phyloP scores from a whole-genome alignment of 2,797 vertebrate species.

The Macrochelys suwanniensis region DNA sequence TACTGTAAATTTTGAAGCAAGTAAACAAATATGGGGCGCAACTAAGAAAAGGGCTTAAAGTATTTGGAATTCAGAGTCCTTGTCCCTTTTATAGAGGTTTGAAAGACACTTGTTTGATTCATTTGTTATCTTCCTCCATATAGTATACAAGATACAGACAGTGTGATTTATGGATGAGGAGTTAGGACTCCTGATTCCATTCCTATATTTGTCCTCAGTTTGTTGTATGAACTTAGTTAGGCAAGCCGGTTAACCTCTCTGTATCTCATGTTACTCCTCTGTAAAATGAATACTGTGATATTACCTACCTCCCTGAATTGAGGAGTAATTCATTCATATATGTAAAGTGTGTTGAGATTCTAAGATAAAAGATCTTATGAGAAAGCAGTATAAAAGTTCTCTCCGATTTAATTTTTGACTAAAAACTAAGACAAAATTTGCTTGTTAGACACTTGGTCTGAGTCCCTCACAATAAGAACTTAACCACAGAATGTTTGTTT shows the following conservation, averaged over 20 bases:
- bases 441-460: not conserved
- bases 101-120: not conserved
- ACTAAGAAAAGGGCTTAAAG: conserved; percentile 59
- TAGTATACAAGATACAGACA: not conserved
- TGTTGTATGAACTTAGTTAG: not conserved
- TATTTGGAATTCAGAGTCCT: conserved; percentile 25
- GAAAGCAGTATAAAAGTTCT: not conserved
- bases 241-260: not conserved
- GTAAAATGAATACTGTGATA: not conserved
- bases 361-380: not conserved
- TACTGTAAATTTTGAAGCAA: not conserved
- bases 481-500: not conserved
- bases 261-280: not conserved
- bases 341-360: not conserved
- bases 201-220: not conserved
- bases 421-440: not conserved
- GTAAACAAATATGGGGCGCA: not conserved
- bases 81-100: not conserved
- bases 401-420: not conserved
- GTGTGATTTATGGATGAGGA: not conserved
- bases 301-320: not conserved
- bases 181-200: not conserved
- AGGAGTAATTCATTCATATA: not conserved
- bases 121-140: not conserved
- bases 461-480: not conserved